Base-by-base conservation (phyloP, 1,140 invertebrate genomes). In the Rhynchophorus ferrugineus region DNA sequence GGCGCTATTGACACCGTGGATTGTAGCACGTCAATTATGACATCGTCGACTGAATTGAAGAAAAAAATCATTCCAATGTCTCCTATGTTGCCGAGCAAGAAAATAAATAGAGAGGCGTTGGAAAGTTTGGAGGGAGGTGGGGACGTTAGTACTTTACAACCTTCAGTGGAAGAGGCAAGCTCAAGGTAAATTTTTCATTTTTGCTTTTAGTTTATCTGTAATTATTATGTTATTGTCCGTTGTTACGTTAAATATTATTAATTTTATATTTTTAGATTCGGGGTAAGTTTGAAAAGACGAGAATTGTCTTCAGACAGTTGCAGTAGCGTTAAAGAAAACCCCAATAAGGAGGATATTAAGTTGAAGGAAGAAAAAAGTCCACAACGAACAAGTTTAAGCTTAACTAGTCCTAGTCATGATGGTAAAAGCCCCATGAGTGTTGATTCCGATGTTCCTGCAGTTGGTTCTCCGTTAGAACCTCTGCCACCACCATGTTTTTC, bases 101-200 rank as follows among this genome's bases (percentile, higher is more conserved):
- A 68, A 52, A 52, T 61, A 19, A 51, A 53, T 16, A 50, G 52
- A 21, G 58, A 62, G 34, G 36, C 46, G 3, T 62, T 44, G 44
- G 45, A 48, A 20, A 38, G 17, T 37, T 43, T 38, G 41, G 45
- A 44, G 8, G 53, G 20, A 20, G 76, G 75, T 45, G 72, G 63
- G 38, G 80, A 82, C 61, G 76, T 82, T 1, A 77, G 75, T 58
- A 81, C 80, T 50, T 72, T 74, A 14, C 79, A 82, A 33, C 80
- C 81, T 1, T 82, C 79, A 1, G 81, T 83, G 1, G 80, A 81
- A 61, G 81, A 83, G 62, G 81, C 84, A 1, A 83, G 80, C 60
- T 81, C 81, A 13, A 42, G 51, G 49, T 52, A 29, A 49, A 22
- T 24, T 11, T 7, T 41, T n/a, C n/a, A n/a, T n/a, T n/a, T n/a